Conservation (phyloP, 1,140 invertebrate genomes). For the Vollenhovia emeryi region DNA sequence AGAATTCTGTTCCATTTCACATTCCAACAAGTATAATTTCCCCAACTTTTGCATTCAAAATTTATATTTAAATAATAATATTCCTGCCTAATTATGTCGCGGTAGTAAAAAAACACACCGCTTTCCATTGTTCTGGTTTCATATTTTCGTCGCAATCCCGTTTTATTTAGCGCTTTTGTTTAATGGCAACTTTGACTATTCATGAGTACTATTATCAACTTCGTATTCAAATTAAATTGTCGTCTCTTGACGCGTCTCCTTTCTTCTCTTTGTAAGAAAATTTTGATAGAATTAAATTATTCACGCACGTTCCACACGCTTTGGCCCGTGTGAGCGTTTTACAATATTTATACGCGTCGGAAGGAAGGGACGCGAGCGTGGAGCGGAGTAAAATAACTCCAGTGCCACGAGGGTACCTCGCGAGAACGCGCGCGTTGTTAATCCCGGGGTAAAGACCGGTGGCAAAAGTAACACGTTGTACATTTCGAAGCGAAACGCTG, state of each 20-base stretch:
- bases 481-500: slow-evolving; percentile 46
- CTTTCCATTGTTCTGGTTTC: background rate
- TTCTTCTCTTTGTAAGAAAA: background rate
- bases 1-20: slow-evolving; percentile 11
- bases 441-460: slow-evolving; percentile 38
- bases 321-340: background rate
- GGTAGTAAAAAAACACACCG: background rate
- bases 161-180: background rate
- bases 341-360: background rate
- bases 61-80: background rate
- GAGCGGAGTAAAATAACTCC: slow-evolving; percentile 15
- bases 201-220: background rate
- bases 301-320: background rate
- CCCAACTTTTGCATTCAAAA: background rate
- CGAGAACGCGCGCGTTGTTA: slow-evolving; percentile 29
- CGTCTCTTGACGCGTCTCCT: background rate
- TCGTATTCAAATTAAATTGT: slow-evolving; percentile 8
- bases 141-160: background rate
- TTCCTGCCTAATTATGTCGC: background rate
- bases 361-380: background rate
- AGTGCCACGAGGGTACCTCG: slow-evolving; percentile 26
- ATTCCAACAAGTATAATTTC: background rate
- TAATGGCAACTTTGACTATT: background rate
- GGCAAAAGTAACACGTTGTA: slow-evolving; percentile 34
- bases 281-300: slow-evolving; percentile 3